A percentile compares a stretch with the other conserved stretches of the same genome.
Conservation (phyloP, 2,888 invertebrate genomes). For the Morpho deidamia region DNA sequence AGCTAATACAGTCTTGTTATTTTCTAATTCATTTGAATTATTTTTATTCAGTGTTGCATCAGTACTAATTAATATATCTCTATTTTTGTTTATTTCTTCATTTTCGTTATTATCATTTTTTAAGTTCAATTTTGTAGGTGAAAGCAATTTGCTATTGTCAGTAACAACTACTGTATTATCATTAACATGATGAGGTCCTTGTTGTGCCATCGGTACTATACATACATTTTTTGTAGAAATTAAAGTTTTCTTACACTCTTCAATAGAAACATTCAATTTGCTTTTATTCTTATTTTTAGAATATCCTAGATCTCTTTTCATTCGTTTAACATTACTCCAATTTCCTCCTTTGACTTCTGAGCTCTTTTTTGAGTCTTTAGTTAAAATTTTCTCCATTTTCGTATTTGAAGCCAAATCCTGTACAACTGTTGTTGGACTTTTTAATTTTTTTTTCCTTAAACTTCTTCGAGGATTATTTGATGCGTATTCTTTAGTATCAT, state of each 20-base stretch:
- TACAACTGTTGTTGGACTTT: constrained; percentile 30
- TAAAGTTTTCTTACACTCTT: constrained; percentile 59
- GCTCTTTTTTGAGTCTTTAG: constrained; percentile 36
- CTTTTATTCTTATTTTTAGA: constrained; percentile 54
- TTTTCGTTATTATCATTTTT: constrained; percentile 3
- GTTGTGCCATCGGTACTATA: not conserved
- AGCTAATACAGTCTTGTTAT: not conserved
- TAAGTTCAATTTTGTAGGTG: constrained; percentile 8
- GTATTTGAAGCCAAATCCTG: constrained; percentile 33
- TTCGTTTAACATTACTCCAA: constrained; percentile 66
- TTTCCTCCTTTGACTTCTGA: constrained; percentile 36
- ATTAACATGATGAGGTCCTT: constrained; percentile 26
- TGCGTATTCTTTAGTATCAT: constrained; percentile 48
- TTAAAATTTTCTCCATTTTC: constrained; percentile 32
- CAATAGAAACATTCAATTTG: constrained; percentile 68
- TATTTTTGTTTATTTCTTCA: constrained; percentile 2
- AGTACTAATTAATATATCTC: not conserved
- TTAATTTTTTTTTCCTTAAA: constrained; percentile 48
- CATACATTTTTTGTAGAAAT: constrained; percentile 30
- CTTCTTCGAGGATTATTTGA: constrained; percentile 54
- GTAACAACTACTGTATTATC: constrained; percentile 37
- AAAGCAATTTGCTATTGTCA: constrained; percentile 6
- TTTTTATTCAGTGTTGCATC: not conserved
- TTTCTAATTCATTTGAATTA: not conserved
- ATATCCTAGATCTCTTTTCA: constrained; percentile 68